Evolutionary conservation across 2,888 invertebrate species (phyloP), one percentile per base, ranked within the genome.

Genomic region (Nysson spinosus): DNA sequence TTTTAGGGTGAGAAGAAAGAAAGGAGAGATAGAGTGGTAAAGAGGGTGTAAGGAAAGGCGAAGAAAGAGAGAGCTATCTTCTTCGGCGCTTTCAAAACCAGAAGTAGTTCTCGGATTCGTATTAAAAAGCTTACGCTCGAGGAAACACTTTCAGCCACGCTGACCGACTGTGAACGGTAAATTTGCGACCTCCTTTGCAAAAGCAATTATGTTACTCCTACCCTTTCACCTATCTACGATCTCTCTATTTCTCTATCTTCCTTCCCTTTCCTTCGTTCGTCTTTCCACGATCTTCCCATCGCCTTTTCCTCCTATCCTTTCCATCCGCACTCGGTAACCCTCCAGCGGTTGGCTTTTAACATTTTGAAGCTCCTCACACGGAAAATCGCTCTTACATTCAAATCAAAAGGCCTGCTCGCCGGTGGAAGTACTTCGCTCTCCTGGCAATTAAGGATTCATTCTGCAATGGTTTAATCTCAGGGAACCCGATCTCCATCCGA

Each of bases 341-440:
- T 57, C 46, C 47, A 63, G 61, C 63, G 62, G 69, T 58, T 64
- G 69, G 75, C 73, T 77, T 77, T 77, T 69, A n/a, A 77, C 66
- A 77, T 77, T 77, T 77, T 74, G 69, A 69, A 72, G 64, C 74
- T 62, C 50, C 67, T 72, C 74, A 73, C 73, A 75, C 73, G 74
- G 75, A 74, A 80, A 80, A 75, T 78, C 78, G 75, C 73, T 80
- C 79, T 80, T 79, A 75, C 79, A 79, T 80, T 80, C 71, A 73
- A 72, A 75, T 75, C 75, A 75, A 77, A 79, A 77, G 70, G 68
- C 69, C 67, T 65, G 56, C 32, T 56, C 64, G 55, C 46, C 43
- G 58, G 4, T 58, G 56, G 24, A 71, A 71, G 56, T 60, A 58
- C 37, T 60, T 63, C 6, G 16, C 55, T 26, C 19, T 40, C 40